These are phyloP conservation scores for Drosophila baimaii DNA, from an alignment of 1,140 invertebrate species.

Conservation along the genomic window DNA sequence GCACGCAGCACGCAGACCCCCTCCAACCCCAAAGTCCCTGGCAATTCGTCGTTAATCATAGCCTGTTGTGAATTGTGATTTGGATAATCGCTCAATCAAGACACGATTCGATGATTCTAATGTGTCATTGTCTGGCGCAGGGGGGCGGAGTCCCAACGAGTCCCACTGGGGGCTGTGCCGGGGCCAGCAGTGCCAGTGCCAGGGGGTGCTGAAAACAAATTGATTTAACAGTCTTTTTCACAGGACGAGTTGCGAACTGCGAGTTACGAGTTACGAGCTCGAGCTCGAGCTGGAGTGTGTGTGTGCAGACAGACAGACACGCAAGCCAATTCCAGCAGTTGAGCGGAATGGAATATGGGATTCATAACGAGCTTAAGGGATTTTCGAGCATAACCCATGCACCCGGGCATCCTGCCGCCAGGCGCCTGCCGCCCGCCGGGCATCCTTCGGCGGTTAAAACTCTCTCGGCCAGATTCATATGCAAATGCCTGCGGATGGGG, in stretches of 20 bases:
- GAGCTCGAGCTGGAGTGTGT: conserved; percentile 15
- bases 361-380: conserved; percentile 66
- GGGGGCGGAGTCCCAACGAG: not conserved
- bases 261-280: conserved; percentile 11
- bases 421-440: not conserved
- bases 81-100: conserved; percentile 78
- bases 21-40: not conserved
- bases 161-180: conserved; percentile 7
- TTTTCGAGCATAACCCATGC: conserved; percentile 49
- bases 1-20: not conserved
- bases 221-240: conserved; percentile 72
- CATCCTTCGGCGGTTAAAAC: conserved; percentile 10
- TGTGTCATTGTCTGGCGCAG: conserved; percentile 67
- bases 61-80: conserved; percentile 53
- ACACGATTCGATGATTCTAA: conserved; percentile 49
- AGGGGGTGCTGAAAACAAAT: conserved; percentile 63
- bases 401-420: conserved; percentile 11
- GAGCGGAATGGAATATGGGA: conserved; percentile 41
- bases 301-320: conserved; percentile 45
- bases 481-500: conserved; percentile 34
- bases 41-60: conserved; percentile 44
- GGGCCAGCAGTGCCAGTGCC: conserved; percentile 12
- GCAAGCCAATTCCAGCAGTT: conserved; percentile 63
- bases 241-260: conserved; percentile 22
- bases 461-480: conserved; percentile 33